Evolutionary conservation across 1,140 invertebrate species (phyloP).

Genomic region (Melanaphis sacchari): DNA sequence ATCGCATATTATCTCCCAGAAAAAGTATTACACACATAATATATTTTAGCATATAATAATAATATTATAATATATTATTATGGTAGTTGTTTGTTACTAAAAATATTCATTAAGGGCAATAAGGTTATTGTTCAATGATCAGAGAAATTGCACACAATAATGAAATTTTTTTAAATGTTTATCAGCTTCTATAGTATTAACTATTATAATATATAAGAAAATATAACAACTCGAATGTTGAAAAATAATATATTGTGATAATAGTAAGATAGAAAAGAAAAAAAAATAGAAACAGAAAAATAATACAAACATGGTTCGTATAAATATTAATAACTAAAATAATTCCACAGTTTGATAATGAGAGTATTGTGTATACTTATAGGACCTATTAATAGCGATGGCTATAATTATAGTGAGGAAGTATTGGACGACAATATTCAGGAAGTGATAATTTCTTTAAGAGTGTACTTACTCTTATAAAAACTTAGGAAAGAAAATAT

Average conservation of each 20-base stretch:
- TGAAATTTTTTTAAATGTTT: background rate
- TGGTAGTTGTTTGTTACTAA: background rate
- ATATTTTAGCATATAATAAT: background rate
- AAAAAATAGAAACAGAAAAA: background rate
- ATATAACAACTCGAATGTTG: too few species aligned
- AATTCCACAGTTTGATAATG: background rate
- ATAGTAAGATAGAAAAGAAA: background rate
- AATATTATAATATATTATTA: slow-evolving; percentile 9
- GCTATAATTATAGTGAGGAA: background rate
- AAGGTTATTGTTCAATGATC: background rate
- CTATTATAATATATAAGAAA: too few species aligned
- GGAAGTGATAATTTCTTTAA: background rate
- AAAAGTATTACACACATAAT: background rate
- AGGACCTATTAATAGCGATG: background rate
- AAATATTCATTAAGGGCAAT: background rate
- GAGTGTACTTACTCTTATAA: too few species aligned
- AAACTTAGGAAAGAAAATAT: background rate
- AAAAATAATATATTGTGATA: too few species aligned
- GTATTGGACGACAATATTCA: background rate
- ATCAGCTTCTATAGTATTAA: background rate
- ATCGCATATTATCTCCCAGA: background rate
- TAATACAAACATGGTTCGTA: background rate
- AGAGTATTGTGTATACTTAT: too few species aligned
- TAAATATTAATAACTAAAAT: background rate
- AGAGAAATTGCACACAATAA: background rate